Evolutionary conservation across 2,888 invertebrate genomes (phyloP).

Genomic region (Enchytraeus crypticus): DNA sequence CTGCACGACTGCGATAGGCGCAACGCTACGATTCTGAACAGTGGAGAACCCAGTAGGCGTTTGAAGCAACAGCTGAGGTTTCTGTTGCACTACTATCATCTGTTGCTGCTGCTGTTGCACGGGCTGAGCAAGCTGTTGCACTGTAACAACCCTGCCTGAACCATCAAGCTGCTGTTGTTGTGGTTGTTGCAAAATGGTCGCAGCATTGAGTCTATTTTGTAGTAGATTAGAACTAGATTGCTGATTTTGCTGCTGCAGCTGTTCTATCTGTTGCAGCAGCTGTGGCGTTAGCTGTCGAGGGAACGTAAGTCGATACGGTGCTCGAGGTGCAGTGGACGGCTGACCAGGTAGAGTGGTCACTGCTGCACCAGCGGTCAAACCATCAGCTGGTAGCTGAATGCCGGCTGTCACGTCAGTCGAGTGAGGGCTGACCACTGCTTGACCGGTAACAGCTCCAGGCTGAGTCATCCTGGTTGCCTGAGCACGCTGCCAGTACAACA

Average conservation of each 20-base stretch:
- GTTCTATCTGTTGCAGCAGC: slow-evolving; percentile 44
- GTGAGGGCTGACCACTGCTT: too few relatives aligned
- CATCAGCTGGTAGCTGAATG: too few relatives aligned
- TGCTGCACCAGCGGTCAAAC: too few relatives aligned
- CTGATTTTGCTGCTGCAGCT: slow-evolving; percentile 6
- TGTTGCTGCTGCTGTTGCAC: slow-evolving; percentile 26
- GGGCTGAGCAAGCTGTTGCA: slow-evolving; percentile 39
- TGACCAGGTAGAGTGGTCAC: too few relatives aligned
- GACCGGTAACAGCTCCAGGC: too few relatives aligned
- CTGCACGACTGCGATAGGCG: background rate
- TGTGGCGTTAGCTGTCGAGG: slow-evolving; percentile 1
- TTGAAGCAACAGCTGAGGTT: slow-evolving; percentile 24
- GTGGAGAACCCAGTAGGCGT: background rate
- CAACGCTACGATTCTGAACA: too few relatives aligned
- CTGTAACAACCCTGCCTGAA: slow-evolving; percentile 30
- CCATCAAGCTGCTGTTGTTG: slow-evolving; percentile 14
- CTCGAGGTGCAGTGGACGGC: too few relatives aligned
- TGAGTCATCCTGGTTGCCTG: too few relatives aligned
- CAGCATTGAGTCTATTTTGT: background rate
- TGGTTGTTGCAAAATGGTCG: background rate
- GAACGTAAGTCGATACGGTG: too few relatives aligned
- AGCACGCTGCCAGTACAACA: too few relatives aligned
- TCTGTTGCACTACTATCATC: slow-evolving; percentile 39
- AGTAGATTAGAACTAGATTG: slow-evolving; percentile 2
- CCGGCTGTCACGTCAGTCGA: too few relatives aligned